phyloP scores from a whole-genome alignment of 2,888 invertebrate genomes.

The Leptinotarsa tumamoca region DNA sequence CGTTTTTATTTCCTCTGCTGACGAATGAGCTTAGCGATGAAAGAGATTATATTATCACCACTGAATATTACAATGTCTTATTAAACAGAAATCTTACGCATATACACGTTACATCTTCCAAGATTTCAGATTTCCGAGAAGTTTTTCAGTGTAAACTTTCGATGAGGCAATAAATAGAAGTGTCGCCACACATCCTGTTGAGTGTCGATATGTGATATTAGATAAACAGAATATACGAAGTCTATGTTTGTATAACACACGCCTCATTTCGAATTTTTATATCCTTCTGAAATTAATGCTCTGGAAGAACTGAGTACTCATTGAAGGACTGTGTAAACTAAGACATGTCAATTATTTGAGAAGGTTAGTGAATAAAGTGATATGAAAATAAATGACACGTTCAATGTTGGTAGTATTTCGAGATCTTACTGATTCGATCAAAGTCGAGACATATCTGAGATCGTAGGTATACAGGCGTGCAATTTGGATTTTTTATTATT shows the following conservation, averaged over 20 bases:
- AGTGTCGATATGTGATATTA: conserved; percentile 33
- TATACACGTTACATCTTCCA: not conserved
- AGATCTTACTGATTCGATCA: too few relatives aligned
- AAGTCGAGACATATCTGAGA: too few relatives aligned
- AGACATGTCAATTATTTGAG: too few relatives aligned
- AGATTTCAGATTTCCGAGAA: not conserved
- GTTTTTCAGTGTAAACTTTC: conserved; percentile 25
- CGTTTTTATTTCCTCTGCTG: too few relatives aligned
- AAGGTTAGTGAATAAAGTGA: too few relatives aligned
- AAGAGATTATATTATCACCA: too few relatives aligned
- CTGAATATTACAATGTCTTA: not conserved
- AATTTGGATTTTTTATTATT: too few relatives aligned
- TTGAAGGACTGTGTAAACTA: not conserved
- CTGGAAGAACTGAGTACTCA: not conserved
- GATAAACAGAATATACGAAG: conserved; percentile 37
- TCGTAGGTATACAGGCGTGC: too few relatives aligned
- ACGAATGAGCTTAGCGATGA: too few relatives aligned
- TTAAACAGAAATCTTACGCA: not conserved
- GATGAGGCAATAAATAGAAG: conserved; percentile 26
- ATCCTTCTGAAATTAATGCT: not conserved
- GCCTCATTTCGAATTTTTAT: not conserved
- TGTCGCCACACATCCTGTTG: conserved; percentile 40
- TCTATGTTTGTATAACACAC: conserved; percentile 31
- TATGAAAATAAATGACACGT: too few relatives aligned
- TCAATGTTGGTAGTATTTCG: too few relatives aligned